Evolutionary conservation across 2,888 invertebrate genomes (phyloP), one percentile per base, ranked within the genome.

Genomic region (Hemaris fuciformis): DNA sequence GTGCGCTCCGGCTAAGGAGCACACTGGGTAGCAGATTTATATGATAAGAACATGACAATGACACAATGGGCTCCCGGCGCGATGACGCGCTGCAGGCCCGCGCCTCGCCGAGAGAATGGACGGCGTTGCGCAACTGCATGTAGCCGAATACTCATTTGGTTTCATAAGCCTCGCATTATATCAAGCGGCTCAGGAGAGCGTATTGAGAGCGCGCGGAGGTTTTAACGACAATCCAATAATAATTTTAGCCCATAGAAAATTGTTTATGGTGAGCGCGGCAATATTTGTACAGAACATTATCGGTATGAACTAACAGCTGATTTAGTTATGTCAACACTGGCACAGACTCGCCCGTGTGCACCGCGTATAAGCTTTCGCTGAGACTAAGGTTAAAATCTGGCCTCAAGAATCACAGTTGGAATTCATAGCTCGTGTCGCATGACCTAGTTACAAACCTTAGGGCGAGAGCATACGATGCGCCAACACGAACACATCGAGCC

Each of bases 41-140:
- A 38, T n/a, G 38, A 38, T 38, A 38, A 38, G 13, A 38, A 38
- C 10, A 10, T n/a, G 13, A 38, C 38, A 38, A 38, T 38, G 38
- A n/a, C 38, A 38, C 38, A 38, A 38, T 38, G 38, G 38, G 42
- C 42, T 42, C 7, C 20, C 8, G 20, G 43, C 2, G 43, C 20
- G 20, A 8, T 10, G 43, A 7, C 43, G 43, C 20, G 42, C 10
- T n/a, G 43, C 43, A 10, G 15, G 15, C n/a, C n/a, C 18, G 18
- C 18, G 43, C 43, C 43, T 31, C 31, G 27, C 18, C 2, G 10
- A 53, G 53, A 53, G 53, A 53, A 53, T 20, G 48, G 53, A 27
- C 31, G 27, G 46, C 43, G 43, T 56, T 56, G 53, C 53, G 31
- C 53, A 57, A 57, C 38, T 20, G 31, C 56, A 56, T 18, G 13